A percentile compares a stretch with the other conserved stretches of the same genome.
phyloP scores from a whole-genome alignment of 2,797 vertebrate species.

The Amblyopsis hoosieri region DNA sequence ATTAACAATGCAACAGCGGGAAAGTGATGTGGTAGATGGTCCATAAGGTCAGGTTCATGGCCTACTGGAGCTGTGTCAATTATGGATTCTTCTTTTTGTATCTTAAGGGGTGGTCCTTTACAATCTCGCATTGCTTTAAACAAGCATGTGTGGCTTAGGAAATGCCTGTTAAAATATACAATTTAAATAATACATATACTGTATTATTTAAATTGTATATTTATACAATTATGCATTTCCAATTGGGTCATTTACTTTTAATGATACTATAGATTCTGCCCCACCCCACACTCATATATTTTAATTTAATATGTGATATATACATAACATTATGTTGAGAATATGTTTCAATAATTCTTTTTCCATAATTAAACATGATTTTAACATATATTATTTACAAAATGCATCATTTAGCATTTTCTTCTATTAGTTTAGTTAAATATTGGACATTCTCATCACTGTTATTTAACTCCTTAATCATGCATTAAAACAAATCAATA shows the following conservation, averaged over 20 bases:
- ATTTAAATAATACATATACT: background rate
- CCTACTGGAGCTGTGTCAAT: conserved; percentile 56
- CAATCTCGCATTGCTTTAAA: background rate
- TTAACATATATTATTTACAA: too few species aligned
- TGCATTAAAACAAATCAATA: background rate
- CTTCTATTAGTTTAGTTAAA: too few species aligned
- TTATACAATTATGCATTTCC: too few species aligned
- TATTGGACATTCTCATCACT: too few species aligned
- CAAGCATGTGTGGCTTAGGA: conserved; percentile 1
- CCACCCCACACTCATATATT: background rate
- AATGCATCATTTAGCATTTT: too few species aligned
- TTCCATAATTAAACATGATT: too few species aligned
- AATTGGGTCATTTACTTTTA: too few species aligned
- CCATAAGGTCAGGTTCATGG: conserved; percentile 75
- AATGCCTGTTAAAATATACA: background rate
- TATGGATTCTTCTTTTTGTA: conserved; percentile 9
- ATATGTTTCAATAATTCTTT: too few species aligned
- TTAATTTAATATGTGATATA: background rate
- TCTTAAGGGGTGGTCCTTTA: conserved; percentile 59
- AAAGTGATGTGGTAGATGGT: conserved; percentile 53
- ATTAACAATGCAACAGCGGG: conserved; percentile 59
- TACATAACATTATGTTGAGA: background rate
- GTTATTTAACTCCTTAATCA: too few species aligned
- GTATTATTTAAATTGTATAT: background rate
- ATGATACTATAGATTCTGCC: too few species aligned